Conservation (phyloP, 2,797 vertebrate genomes). For the Sardinella longiceps region DNA sequence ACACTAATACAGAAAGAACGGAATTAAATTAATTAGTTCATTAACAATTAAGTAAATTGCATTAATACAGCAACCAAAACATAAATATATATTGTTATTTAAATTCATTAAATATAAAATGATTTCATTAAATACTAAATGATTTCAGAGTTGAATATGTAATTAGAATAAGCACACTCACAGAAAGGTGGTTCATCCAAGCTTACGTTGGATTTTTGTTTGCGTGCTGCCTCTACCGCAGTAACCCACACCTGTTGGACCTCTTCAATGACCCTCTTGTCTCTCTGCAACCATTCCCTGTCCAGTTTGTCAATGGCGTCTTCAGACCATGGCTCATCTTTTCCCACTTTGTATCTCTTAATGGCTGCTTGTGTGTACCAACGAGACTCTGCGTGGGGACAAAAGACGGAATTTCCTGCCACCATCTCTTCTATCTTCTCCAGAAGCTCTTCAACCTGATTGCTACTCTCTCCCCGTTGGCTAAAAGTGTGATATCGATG, state of each 20-base stretch:
- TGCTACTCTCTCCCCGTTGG: not conserved
- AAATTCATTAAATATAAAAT: too few relatives aligned
- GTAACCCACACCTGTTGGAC: not conserved
- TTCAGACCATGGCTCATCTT: not conserved
- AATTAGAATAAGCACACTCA: not conserved
- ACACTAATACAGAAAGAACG: not conserved
- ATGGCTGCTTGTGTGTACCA: not conserved
- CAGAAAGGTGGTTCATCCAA: not conserved
- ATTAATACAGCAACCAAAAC: too few relatives aligned
- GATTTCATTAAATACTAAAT: too few relatives aligned
- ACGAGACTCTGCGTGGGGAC: not conserved
- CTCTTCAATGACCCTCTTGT: not conserved
- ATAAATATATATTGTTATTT: not conserved
- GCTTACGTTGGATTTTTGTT: not conserved
- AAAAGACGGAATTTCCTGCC: not conserved
- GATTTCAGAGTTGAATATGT: not conserved
- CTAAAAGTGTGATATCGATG: slow-evolving; percentile 25
- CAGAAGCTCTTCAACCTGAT: slow-evolving; percentile 22
- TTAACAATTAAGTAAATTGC: not conserved
- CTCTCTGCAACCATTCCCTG: not conserved
- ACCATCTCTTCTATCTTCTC: slow-evolving; percentile 23
- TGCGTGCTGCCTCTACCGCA: not conserved
- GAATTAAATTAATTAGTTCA: too few relatives aligned
- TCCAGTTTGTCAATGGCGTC: not conserved
- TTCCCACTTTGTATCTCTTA: not conserved